Evolutionary conservation across 92 coral and sea anemone genomes (phyloP).

Genomic region (Scolanthus callimorphus): DNA sequence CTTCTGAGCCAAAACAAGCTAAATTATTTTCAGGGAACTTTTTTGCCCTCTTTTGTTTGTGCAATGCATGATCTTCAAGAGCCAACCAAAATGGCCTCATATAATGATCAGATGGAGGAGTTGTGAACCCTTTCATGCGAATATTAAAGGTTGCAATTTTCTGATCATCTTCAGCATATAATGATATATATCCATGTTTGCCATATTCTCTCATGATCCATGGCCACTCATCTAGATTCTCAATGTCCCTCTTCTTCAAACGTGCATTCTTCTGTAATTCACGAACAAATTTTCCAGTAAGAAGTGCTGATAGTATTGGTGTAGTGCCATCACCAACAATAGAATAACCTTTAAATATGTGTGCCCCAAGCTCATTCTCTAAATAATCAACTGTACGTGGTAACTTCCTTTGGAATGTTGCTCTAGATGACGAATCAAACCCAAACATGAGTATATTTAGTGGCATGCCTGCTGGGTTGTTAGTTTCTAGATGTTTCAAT

Average conservation of each 20-base stretch:
- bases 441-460: conserved; percentile 66
- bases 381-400: conserved; percentile 45
- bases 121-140: conserved; percentile 49
- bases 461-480: conserved; percentile 32
- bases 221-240: conserved; percentile 57
- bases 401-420: conserved; percentile 65
- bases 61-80: conserved; percentile 46
- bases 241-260: not conserved
- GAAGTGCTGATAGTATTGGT: conserved; percentile 57
- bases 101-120: conserved; percentile 65
- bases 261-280: conserved; percentile 23
- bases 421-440: conserved; percentile 76
- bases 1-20: conserved; percentile 55
- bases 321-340: conserved; percentile 81
- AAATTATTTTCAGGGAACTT: conserved; percentile 39
- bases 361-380: conserved; percentile 44
- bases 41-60: conserved; percentile 36
- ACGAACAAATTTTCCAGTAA: conserved; percentile 58
- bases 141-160: conserved; percentile 57
- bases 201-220: conserved; percentile 58
- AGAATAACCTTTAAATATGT: conserved; percentile 66
- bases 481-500: not conserved
- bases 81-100: conserved; percentile 78
- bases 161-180: conserved; percentile 77
- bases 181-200: conserved; percentile 63